Evolutionary conservation across 2,797 vertebrate genomes (phyloP).

Genomic region (Brotula barbata): DNA sequence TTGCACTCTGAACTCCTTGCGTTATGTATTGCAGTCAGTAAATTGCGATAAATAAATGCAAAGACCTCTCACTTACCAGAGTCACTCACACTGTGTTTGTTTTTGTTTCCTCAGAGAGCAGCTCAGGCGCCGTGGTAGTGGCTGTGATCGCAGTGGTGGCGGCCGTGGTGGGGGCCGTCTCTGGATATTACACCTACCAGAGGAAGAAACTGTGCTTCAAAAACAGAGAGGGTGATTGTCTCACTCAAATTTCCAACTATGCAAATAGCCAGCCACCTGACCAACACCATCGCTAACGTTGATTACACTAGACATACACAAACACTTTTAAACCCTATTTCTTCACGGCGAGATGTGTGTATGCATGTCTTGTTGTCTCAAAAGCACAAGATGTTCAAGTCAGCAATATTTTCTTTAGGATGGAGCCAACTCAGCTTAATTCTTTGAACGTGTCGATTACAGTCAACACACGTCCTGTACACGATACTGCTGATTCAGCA

Average conservation of each 20-base stretch:
- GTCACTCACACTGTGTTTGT: neutral
- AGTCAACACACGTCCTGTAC: constrained; percentile 32
- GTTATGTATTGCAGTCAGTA: too few relatives aligned
- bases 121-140: constrained; percentile 76
- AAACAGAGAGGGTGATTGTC: constrained; percentile 74
- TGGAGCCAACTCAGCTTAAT: constrained; percentile 41
- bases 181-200: constrained; percentile 87
- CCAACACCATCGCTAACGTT: neutral
- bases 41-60: too few relatives aligned
- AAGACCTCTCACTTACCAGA: neutral
- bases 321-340: neutral
- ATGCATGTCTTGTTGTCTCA: neutral
- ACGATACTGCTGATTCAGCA: constrained; percentile 53
- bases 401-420: constrained; percentile 21
- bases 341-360: neutral
- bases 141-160: constrained; percentile 79
- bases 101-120: constrained; percentile 36
- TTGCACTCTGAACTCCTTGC: too few relatives aligned
- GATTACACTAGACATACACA: neutral
- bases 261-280: too few relatives aligned
- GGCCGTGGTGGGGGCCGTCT: constrained; percentile 78
- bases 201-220: constrained; percentile 94
- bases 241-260: too few relatives aligned
- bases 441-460: constrained; percentile 22
- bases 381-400: constrained; percentile 20